A percentile compares a stretch with the other conserved stretches of the same genome.
phyloP scores from a whole-genome alignment of 2,888 invertebrate species.

The Dascillus cervinus region DNA sequence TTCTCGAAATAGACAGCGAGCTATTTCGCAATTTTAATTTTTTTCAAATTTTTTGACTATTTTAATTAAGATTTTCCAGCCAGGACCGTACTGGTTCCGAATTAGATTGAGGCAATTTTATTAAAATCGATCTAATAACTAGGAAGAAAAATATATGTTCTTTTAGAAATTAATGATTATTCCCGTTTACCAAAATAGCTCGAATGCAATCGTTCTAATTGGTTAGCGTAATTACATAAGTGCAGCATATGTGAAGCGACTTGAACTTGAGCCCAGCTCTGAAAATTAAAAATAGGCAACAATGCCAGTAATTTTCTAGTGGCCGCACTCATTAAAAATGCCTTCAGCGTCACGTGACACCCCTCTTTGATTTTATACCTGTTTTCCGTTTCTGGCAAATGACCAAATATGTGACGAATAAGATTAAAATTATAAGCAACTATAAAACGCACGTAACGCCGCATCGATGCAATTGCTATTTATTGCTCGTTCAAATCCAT shows the following conservation, averaged over 20 bases:
- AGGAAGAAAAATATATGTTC: too few species aligned
- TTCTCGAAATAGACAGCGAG: constrained; percentile 18
- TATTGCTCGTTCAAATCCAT: too few species aligned
- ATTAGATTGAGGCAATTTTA: too few species aligned
- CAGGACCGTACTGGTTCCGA: too few species aligned
- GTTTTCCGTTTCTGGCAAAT: constrained; percentile 32
- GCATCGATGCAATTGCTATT: too few species aligned
- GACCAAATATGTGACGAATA: constrained; percentile 25
- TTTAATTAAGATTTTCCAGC: not conserved
- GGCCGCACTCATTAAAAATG: constrained; percentile 14
- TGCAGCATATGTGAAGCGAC: too few species aligned
- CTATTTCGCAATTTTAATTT: constrained; percentile 14
- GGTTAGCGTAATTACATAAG: too few species aligned
- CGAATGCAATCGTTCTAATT: too few species aligned
- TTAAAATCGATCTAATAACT: too few species aligned
- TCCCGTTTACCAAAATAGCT: too few species aligned
- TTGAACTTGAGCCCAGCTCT: constrained; percentile 7
- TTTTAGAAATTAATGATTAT: too few species aligned
- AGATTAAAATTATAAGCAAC: constrained; percentile 33
- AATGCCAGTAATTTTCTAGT: constrained; percentile 24
- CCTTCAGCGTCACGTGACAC: constrained; percentile 23
- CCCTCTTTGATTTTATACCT: constrained; percentile 33
- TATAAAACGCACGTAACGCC: constrained; percentile 28
- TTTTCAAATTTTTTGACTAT: not conserved
- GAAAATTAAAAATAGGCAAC: constrained; percentile 13